Evolutionary conservation across 2,888 invertebrate species (phyloP), one percentile per base, ranked within the genome.

Genomic region (Drosophila paranaensis): DNA sequence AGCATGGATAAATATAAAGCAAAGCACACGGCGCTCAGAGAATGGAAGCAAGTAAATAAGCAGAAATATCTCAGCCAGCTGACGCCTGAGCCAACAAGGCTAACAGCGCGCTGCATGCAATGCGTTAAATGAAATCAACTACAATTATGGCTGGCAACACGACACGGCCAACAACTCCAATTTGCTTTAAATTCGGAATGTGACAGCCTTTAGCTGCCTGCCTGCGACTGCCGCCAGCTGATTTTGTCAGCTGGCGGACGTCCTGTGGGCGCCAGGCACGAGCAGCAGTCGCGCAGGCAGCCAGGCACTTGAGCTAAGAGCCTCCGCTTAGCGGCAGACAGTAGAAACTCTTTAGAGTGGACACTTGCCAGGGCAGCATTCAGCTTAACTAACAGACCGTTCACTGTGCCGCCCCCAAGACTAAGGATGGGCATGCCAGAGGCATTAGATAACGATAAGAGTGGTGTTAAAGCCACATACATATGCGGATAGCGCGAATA

Each of bases 61-160:
- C 16, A 16, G 30, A 30, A 40, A 46, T 30, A 54, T 40, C 8
- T 14, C n/a, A 43, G 16, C 35, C 55, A 45, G 37, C 20, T 45
- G 14, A 11, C 25, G 14, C 11, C 25, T 30, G 48, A 9, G 51
- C 14, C 42, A 63, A 60, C 50, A 60, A 43, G 37, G 43, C 45
- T 27, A 11, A 20, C 14, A 27, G 45, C 27, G 35, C 16, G 27
- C 45, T 45, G 65, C 61, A 65, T 64, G 74, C 66, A 46, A 72
- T 75, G 74, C 45, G 62, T 74, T 74, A 64, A 72, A 62, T 65
- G 54, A 76, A 85, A 74, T 70, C 65, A 76, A 61, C 58, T 68
- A 51, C 73, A 82, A 80, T 79, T 73, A 64, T 58, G 39, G 30
- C 53, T 39, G 20, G 20, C 20, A 50, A 39, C 37, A 39, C 55